Base-by-base conservation (phyloP, 2,888 invertebrate species). In the Phoronis australis region DNA sequence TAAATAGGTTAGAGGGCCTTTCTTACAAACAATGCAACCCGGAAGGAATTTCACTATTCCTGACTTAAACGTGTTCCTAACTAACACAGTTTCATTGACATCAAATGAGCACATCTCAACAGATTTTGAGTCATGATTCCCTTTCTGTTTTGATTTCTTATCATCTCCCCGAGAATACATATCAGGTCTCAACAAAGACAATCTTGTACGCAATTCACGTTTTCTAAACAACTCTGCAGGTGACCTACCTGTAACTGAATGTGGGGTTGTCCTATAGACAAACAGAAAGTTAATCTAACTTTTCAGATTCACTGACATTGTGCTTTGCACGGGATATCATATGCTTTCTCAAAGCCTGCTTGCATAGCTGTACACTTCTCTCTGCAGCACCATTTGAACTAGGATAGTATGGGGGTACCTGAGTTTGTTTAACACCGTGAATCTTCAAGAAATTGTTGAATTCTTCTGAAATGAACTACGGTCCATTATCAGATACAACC, bases 401-500 rank as follows among this genome's bases (percentile, higher is more conserved):
- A 9, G 45, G 45, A 18, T 35, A 37, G 37, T 45, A 45, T 37
- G 45, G 45, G 22, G 48, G 48, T 18, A 43, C 35, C 31, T 38
- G 23, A 12, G 21, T 27, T 12, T 48, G 38, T 23, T 35, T 15
- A 12, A 48, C 26, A 23, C 48, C 48, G 44, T 48, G 35, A 12
- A 6, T 43, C 18, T 37, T 23, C 25, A 48, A 9, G 43, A 42
- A 48, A 3, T 25, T 9, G 4, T 35, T 15, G n/a, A 48, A 48
- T 20, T 37, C 37, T 6, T 22, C 43, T 4, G 43, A 21, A 20
- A 20, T 44, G 23, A 48, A 44, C 42, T 35, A 38, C 12, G 43
- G 48, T 24, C 48, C 48, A 43, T 48, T 48, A 24, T 48, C 48
- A 18, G 37, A 37, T 5, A 48, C 48, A 3, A 43, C 5, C 23